A percentile compares a stretch with the other conserved stretches of the same genome.
phyloP scores from a whole-genome alignment of 2,113 vertebrate species.

The Castor canadensis region DNA sequence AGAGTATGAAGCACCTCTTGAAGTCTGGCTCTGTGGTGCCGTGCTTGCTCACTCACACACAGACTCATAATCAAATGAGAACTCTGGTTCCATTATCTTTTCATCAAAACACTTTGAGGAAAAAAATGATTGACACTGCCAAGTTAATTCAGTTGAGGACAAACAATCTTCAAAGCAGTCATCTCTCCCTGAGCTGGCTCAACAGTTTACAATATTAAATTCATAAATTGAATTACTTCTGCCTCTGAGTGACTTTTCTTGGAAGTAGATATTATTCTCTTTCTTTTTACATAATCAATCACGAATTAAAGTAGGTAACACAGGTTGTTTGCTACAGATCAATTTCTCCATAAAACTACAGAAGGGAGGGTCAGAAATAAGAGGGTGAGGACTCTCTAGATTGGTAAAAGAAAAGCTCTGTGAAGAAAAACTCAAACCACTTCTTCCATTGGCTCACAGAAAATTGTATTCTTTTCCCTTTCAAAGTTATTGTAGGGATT shows the following conservation, averaged over 20 bases:
- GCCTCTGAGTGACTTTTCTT: conserved; percentile 55
- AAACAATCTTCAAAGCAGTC: conserved; percentile 63
- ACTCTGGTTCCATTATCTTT: conserved; percentile 67
- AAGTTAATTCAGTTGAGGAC: conserved; percentile 57
- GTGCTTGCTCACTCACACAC: conserved; percentile 31
- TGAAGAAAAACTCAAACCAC: not conserved
- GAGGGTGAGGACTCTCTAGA: not conserved
- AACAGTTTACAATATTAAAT: conserved; percentile 62
- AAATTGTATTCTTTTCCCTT: not conserved
- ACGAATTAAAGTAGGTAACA: conserved; percentile 64
- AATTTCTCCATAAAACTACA: conserved; percentile 45
- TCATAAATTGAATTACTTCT: conserved; percentile 66
- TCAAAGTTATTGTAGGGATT: no score
- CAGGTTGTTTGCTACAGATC: conserved; percentile 49
- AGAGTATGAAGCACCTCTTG: not conserved
- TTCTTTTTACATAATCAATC: conserved; percentile 72
- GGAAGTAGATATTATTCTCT: conserved; percentile 66
- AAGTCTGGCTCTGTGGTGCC: not conserved
- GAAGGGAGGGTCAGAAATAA: conserved; percentile 27
- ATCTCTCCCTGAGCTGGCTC: conserved; percentile 52
- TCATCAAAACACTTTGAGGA: conserved; percentile 42
- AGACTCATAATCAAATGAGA: conserved; percentile 61
- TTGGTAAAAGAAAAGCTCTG: conserved; percentile 8
- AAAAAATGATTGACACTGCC: conserved; percentile 54
- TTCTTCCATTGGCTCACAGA: not conserved